phyloP scores from a whole-genome alignment of 2,113 vertebrate species.

The Pituophis catenifer region DNA sequence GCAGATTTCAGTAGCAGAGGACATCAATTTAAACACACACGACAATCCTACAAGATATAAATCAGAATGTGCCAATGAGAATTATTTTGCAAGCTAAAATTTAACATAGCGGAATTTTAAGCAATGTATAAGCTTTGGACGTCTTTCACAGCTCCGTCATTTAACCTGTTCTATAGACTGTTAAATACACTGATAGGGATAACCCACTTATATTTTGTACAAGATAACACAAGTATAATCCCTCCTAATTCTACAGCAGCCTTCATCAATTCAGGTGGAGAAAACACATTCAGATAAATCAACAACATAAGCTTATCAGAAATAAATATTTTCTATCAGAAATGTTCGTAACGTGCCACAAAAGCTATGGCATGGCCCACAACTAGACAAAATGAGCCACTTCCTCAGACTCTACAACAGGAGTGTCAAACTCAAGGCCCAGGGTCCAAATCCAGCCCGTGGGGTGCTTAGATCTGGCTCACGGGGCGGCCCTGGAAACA shows the following conservation, averaged over 20 bases:
- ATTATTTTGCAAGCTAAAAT: background rate
- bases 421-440: too few species aligned
- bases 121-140: background rate
- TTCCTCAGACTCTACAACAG: background rate
- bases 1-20: constrained; percentile 48
- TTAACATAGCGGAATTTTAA: background rate
- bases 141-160: background rate
- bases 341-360: background rate
- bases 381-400: background rate
- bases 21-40: constrained; percentile 46
- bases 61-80: constrained; percentile 9
- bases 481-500: too few species aligned
- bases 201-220: background rate
- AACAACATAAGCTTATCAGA: background rate
- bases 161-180: background rate
- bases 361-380: background rate
- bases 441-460: too few species aligned
- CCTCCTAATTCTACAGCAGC: background rate
- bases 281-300: background rate
- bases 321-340: background rate
- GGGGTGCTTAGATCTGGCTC: too few species aligned
- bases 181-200: too few species aligned
- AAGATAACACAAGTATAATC: background rate
- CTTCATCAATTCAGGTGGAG: background rate
- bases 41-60: constrained; percentile 43